These are phyloP conservation scores for Sebastes steindachneri DNA, from an alignment of 2,797 vertebrate genomes.

Conservation along the genomic window DNA sequence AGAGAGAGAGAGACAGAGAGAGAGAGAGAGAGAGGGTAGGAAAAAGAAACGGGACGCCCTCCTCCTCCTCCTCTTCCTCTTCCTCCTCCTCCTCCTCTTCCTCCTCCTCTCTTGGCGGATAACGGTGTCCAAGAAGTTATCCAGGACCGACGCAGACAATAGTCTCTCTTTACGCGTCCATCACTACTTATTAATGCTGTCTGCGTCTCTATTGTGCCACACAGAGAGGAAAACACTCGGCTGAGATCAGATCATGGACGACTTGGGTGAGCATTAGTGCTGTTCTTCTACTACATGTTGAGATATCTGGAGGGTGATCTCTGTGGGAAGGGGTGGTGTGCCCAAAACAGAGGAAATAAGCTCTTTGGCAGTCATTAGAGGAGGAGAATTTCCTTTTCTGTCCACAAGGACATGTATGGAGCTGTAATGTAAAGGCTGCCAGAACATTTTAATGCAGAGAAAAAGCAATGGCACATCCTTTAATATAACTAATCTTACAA, in stretches of 20 bases:
- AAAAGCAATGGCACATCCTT: background rate
- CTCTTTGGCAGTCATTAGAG: conserved; percentile 10
- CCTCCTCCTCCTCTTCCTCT: conserved; percentile 38
- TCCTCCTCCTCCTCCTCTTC: conserved; percentile 57
- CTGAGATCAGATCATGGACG: conserved; percentile 77
- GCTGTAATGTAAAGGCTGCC: background rate
- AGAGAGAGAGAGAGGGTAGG: conserved; percentile 68
- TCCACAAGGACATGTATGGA: conserved; percentile 7
- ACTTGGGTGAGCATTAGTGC: conserved; percentile 78
- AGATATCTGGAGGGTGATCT: conserved; percentile 55
- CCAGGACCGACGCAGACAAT: conserved; percentile 67
- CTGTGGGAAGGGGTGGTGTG: conserved; percentile 68
- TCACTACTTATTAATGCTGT: conserved; percentile 53
- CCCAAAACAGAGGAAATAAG: conserved; percentile 64
- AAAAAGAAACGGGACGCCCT: conserved; percentile 69
- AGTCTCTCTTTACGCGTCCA: conserved; percentile 27
- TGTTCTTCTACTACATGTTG: conserved; percentile 44
- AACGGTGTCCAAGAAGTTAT: conserved; percentile 80
- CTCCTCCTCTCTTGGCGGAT: conserved; percentile 70
- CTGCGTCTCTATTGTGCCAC: background rate
- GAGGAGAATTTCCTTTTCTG: conserved; percentile 11
- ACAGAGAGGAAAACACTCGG: conserved; percentile 36
- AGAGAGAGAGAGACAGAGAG: conserved; percentile 73
- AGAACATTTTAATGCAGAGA: background rate
- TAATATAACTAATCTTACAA: background rate